Conservation (phyloP, 2,888 invertebrate genomes). For the Eudasyphora cyanicolor region DNA sequence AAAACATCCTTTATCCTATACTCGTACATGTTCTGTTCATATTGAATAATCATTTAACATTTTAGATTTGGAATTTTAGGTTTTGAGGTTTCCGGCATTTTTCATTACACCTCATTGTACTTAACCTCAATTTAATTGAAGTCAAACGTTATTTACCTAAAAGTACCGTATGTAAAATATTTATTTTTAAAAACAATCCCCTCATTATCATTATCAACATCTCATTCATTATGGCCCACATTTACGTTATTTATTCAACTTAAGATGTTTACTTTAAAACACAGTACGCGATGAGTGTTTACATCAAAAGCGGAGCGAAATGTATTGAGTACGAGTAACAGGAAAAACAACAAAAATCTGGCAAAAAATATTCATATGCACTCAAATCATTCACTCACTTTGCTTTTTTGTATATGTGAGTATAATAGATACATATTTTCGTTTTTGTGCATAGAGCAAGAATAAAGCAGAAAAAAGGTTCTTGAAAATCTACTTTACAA, state of each 20-base stretch:
- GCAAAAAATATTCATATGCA: neutral
- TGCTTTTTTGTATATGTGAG: too few relatives aligned
- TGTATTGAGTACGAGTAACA: neutral
- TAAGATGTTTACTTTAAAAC: neutral
- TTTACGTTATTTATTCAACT: neutral
- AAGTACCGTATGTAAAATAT: neutral
- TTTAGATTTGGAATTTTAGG: too few relatives aligned
- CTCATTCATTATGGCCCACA: neutral
- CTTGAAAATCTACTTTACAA: constrained; percentile 27
- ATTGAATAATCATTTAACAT: too few relatives aligned
- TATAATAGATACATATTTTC: neutral
- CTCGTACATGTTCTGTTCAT: too few relatives aligned
- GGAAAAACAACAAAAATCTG: neutral
- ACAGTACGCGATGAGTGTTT: too few relatives aligned
- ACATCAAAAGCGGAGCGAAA: too few relatives aligned
- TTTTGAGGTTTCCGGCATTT: too few relatives aligned
- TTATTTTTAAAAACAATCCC: neutral
- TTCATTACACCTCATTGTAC: too few relatives aligned
- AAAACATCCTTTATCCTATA: too few relatives aligned
- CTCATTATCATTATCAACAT: too few relatives aligned
- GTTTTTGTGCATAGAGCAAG: too few relatives aligned
- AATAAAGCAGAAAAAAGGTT: neutral
- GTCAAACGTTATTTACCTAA: neutral
- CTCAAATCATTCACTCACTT: neutral
- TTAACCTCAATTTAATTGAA: too few relatives aligned